Percentiles rank a stretch among this genome's conserved stretches.
Conservation (phyloP, 2,113 vertebrate species). For the Acinonyx jubatus region DNA sequence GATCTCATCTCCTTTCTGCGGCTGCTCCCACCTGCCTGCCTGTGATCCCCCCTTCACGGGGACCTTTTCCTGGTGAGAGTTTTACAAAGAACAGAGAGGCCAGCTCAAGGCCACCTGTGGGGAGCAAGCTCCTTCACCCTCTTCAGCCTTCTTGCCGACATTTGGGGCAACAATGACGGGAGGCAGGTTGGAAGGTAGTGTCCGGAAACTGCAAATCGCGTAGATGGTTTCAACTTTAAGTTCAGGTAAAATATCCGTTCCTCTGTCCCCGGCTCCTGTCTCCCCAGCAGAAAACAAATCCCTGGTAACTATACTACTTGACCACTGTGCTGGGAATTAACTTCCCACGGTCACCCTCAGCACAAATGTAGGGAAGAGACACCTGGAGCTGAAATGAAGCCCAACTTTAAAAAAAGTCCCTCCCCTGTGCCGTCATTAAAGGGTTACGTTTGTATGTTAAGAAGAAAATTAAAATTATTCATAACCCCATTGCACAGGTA, state of each 20-base stretch:
- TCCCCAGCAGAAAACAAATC: neutral
- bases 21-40: neutral
- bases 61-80: neutral
- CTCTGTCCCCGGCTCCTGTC: neutral
- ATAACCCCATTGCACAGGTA: neutral
- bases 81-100: neutral
- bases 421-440: neutral
- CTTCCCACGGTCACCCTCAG: neutral
- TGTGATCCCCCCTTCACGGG: neutral
- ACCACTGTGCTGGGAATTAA: neutral
- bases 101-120: neutral
- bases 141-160: neutral
- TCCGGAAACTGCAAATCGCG: neutral
- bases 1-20: neutral
- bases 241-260: neutral
- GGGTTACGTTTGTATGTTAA: neutral
- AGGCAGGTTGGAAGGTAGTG: neutral
- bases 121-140: neutral
- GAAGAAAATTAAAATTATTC: neutral
- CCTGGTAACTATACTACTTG: neutral
- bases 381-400: neutral
- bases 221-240: neutral
- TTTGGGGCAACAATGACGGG: neutral
- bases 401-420: neutral
- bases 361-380: neutral